Conservation (phyloP, 1,140 invertebrate species). For the Eufriesea mexicana region DNA sequence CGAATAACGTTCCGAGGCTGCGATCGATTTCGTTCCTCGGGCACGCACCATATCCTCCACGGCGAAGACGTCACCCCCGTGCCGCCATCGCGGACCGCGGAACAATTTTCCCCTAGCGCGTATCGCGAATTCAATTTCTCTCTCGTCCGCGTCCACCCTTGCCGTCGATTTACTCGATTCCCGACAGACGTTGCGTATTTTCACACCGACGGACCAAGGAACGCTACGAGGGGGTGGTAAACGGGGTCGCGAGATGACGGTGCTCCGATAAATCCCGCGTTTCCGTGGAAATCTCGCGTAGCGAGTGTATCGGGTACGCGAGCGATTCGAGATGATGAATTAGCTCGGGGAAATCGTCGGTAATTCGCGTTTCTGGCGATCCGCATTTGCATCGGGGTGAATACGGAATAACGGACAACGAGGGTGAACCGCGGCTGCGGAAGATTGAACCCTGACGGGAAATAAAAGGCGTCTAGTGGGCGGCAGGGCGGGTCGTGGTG, state of each 20-base stretch:
- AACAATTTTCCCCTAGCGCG: not conserved
- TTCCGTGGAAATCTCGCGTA: not conserved
- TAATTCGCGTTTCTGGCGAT: too few relatives aligned
- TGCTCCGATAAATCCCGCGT: not conserved
- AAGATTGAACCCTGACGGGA: not conserved
- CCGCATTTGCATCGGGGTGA: not conserved
- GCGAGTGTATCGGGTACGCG: not conserved
- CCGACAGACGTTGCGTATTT: not conserved
- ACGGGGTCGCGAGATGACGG: not conserved
- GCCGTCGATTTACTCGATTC: not conserved
- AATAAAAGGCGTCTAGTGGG: not conserved
- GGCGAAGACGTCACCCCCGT: too few relatives aligned
- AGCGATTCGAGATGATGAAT: not conserved
- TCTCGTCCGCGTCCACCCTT: not conserved
- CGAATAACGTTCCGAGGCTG: too few relatives aligned
- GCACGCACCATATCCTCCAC: not conserved
- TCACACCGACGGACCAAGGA: not conserved
- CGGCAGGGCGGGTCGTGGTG: not conserved
- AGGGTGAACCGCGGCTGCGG: not conserved
- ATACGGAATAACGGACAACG: not conserved
- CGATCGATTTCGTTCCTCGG: slow-evolving; percentile 16
- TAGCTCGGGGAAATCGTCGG: not conserved
- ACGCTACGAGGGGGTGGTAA: too few relatives aligned
- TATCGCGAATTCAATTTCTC: slow-evolving; percentile 27
- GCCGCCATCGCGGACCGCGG: not conserved